Evolutionary conservation across 2,113 vertebrate genomes (phyloP).

Genomic region (Antennarius striatus): DNA sequence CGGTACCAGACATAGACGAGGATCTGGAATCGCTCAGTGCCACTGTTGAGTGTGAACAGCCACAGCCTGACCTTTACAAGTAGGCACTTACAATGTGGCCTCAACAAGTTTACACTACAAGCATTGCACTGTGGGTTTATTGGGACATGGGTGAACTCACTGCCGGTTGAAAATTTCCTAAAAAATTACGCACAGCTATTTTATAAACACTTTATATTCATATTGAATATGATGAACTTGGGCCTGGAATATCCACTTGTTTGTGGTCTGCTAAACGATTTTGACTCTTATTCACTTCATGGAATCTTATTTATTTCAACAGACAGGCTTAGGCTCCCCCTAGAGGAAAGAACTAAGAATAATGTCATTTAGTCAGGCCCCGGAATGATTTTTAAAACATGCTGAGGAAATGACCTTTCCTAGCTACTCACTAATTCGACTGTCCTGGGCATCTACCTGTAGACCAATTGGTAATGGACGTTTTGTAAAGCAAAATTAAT

Average conservation of each 20-base stretch:
- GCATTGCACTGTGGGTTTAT: slow-evolving; percentile 12
- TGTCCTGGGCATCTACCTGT: too few relatives aligned
- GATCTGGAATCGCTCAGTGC: slow-evolving; percentile 86
- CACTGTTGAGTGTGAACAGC: slow-evolving; percentile 95
- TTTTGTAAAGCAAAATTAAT: too few relatives aligned
- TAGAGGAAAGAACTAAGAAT: slow-evolving; percentile 11
- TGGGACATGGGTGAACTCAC: background rate
- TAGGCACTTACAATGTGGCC: slow-evolving; percentile 74
- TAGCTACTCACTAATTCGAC: slow-evolving; percentile 29
- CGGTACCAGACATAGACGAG: slow-evolving; percentile 86
- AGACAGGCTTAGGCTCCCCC: slow-evolving; percentile 43
- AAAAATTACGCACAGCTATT: too few relatives aligned
- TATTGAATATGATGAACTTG: background rate
- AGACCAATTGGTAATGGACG: too few relatives aligned
- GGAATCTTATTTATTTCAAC: background rate
- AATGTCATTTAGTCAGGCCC: slow-evolving; percentile 19
- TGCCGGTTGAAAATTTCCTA: slow-evolving; percentile 12
- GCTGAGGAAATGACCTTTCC: background rate
- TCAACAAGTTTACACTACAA: slow-evolving; percentile 44
- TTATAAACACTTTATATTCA: background rate
- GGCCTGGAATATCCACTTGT: background rate
- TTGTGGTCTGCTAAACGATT: background rate
- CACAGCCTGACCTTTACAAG: slow-evolving; percentile 98
- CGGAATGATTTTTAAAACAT: slow-evolving; percentile 18
- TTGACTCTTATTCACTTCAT: background rate